Base-by-base conservation (phyloP, 2,113 vertebrate genomes). In the Atractosteus spatula region DNA sequence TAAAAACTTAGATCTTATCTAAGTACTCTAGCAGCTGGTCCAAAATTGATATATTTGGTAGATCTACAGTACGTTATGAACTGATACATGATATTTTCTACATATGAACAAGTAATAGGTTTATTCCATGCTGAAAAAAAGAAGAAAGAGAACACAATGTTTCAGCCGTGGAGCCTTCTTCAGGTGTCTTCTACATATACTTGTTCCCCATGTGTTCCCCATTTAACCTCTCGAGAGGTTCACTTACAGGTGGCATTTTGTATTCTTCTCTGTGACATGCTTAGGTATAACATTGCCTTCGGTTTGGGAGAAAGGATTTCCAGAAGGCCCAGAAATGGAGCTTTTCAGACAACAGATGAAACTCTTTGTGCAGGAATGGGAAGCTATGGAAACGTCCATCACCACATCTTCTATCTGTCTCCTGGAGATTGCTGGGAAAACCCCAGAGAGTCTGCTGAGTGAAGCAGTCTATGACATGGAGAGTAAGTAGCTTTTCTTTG, bases 291-390 rank as follows among this genome's bases (percentile, higher is more conserved):
- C 3, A 6, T 76, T 90, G 0, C 91, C 89, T 8, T 81, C 83
- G 3, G 83, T 89, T 70, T 81, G 85, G 81, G 90, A 93, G 61
- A 81, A 89, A 3, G 87, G 81, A 79, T 92, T 92, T 80, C 92
- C 92, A 81, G 88, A 92, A n/a, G 76, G 88, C 51, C 88, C 90
- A 29, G 96, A 96, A 87, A 96, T 96, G 83, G 77, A 92, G 13
- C 74, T 74, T 45, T 73, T 92, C 79, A 92, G 86, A 82, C 68
- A 76, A 6, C 82, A 87, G 12, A 51, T 94, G 55, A 76, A 71
- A 5, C 71, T 73, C 76, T 97, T 94, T 82, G 54, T 29, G 13
- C 0, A 29, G 8, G 68, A 79, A 4, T 98, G 95, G 95, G 79
- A 87, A 72, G 62, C 41, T 11, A 62, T 95, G 78, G 86, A 91